Base-by-base conservation (phyloP, 1,140 invertebrate genomes). In the Leptoteleia sp. region DNA sequence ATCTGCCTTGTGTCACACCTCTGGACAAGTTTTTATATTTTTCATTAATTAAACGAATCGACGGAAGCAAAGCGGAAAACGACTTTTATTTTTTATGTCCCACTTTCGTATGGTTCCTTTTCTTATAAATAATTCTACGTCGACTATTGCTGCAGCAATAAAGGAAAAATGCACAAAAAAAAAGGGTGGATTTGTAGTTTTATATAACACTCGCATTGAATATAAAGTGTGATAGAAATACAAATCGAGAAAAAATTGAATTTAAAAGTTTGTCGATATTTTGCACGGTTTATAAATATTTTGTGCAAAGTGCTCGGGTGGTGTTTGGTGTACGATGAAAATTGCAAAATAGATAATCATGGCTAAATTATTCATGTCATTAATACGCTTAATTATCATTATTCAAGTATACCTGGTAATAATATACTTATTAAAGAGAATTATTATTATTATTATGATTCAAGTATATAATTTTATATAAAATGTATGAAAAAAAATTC, bases 211-310 rank as follows among this genome's bases (percentile, higher is more conserved):
- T 19, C 13, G 0, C 22, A 55, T 9, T 22, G 50, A 55, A 55
- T 40, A 40, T 27, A 55, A 40, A 57, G 7, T 38, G 19, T 38
- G 31, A 29, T 57, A n/a, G n/a, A 42, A 40, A 57, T 42, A 31
- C 16, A n/a, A 9, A 17, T 27, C 25, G 33, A 54, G n/a, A 19
- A 42, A 42, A 57, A 42, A 57, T 57, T 42, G 38, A 42, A 57
- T 43, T 57, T 57, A 8, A 31, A 31, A 43, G 38, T 43, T 57
- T 27, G 16, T 15, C 22, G 17, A 31, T 31, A 43, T 29, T 29
- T 54, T 54, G 17, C 31, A 42, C 25, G 25, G 12, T 42, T 57
- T 57, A 38, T 17, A 57, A 57, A 57, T 17, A 43, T 57, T 57
- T 31, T 43, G 13, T 25, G 4, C 25, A 9, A 57, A 8, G 5